Evolutionary conservation across 1,140 invertebrate genomes (phyloP).

Genomic region (Wiebesia pumilae): DNA sequence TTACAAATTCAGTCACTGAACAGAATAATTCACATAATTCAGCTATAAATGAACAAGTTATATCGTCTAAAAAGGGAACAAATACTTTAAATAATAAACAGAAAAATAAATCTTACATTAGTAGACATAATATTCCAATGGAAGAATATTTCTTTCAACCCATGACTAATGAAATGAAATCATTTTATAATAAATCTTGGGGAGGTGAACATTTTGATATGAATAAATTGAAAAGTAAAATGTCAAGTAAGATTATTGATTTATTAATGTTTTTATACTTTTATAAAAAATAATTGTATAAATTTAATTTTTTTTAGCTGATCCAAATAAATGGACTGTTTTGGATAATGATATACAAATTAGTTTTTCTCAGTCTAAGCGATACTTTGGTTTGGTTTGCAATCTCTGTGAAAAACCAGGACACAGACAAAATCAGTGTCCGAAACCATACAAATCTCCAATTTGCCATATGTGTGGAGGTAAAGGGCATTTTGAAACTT

Average conservation of each 20-base stretch:
- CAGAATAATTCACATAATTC: neutral
- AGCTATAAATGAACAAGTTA: neutral
- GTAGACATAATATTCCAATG: conserved; percentile 1
- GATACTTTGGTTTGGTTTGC: conserved; percentile 74
- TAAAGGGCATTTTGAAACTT: conserved; percentile 77
- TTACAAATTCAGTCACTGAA: neutral
- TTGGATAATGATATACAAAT: conserved; percentile 66
- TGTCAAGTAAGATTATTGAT: conserved; percentile 75
- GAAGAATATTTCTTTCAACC: conserved; percentile 62
- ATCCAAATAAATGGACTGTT: conserved; percentile 74
- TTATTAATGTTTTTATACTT: conserved; percentile 1
- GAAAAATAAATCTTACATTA: neutral
- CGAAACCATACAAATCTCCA: conserved; percentile 66
- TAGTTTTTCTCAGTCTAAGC: conserved; percentile 53
- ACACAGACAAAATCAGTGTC: conserved; percentile 73
- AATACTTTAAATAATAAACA: neutral
- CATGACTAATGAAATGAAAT: conserved; percentile 74
- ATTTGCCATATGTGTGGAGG: conserved; percentile 80
- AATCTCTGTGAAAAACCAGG: conserved; percentile 76
- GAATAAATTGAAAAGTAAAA: conserved; percentile 73
- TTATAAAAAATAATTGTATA: neutral
- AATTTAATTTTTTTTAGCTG: conserved; percentile 58
- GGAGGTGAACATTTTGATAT: conserved; percentile 78
- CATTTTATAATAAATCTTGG: conserved; percentile 79
- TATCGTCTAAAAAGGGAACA: neutral